phyloP scores from a whole-genome alignment of 2,888 invertebrate species.

The Drosophila pseudotalamancana region DNA sequence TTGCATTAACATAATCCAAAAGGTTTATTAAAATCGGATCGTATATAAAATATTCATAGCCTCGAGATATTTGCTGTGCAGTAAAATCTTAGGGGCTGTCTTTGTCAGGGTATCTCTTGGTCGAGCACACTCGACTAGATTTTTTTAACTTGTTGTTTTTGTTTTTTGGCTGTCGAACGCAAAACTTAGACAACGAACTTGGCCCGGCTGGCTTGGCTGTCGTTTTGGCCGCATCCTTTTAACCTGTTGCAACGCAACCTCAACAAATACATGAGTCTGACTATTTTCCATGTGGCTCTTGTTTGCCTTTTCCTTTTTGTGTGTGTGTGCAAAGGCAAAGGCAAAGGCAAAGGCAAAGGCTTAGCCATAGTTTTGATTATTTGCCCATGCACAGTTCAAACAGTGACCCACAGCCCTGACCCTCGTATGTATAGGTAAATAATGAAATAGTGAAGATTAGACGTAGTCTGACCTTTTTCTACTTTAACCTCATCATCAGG shows the following conservation, averaged over 20 bases:
- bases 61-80: too few relatives aligned
- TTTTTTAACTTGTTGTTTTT: slow-evolving; percentile 1
- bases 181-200: slow-evolving; percentile 62
- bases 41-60: too few relatives aligned
- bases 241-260: slow-evolving; percentile 73
- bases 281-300: slow-evolving; percentile 41
- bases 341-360: slow-evolving; percentile 43
- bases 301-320: slow-evolving; percentile 50
- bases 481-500: slow-evolving; percentile 18
- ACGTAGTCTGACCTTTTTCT: slow-evolving; percentile 55
- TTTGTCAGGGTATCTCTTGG: too few relatives aligned
- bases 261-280: slow-evolving; percentile 67
- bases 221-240: slow-evolving; percentile 71
- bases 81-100: too few relatives aligned
- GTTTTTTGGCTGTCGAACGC: slow-evolving; percentile 37
- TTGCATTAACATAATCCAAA: too few relatives aligned
- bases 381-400: slow-evolving; percentile 71
- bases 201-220: slow-evolving; percentile 10
- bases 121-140: too few relatives aligned
- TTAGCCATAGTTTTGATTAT: slow-evolving; percentile 60
- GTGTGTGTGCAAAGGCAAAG: slow-evolving; percentile 2
- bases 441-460: slow-evolving; percentile 67
- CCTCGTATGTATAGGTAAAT: slow-evolving; percentile 50
- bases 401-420: slow-evolving; percentile 59
- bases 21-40: too few relatives aligned